These are phyloP conservation scores for Pygathrix nemaeus DNA, from an alignment of 2,113 vertebrate species.

Conservation along the genomic window DNA sequence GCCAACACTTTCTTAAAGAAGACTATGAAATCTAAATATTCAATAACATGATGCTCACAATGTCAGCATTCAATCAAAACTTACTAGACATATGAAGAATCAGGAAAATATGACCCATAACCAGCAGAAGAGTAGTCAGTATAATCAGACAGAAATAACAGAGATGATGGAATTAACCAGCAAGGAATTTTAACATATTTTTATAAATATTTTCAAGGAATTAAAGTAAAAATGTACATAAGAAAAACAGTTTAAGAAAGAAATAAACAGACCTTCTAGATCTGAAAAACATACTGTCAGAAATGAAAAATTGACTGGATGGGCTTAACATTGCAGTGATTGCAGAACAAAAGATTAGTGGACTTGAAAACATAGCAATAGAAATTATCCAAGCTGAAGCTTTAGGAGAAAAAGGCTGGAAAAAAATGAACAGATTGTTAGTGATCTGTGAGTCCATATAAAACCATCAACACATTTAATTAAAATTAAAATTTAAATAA, in stretches of 20 bases:
- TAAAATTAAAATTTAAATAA: slow-evolving; percentile 13
- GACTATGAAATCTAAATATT: not conserved
- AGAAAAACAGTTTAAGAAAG: slow-evolving; percentile 5
- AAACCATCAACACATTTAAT: not conserved
- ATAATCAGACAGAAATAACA: slow-evolving; percentile 9
- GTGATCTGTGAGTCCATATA: not conserved
- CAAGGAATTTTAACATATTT: slow-evolving; percentile 1
- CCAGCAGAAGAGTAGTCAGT: not conserved
- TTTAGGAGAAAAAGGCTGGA: not conserved
- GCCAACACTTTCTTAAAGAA: not conserved
- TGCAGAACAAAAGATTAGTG: not conserved
- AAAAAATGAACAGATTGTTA: not conserved
- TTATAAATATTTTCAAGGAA: slow-evolving; percentile 33
- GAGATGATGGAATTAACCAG: not conserved
- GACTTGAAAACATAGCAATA: not conserved
- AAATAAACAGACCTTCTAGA: not conserved
- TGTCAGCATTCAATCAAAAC: not conserved
- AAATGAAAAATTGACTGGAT: not conserved
- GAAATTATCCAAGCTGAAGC: not conserved
- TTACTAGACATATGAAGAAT: not conserved
- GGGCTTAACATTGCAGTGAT: not conserved
- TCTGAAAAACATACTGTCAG: slow-evolving; percentile 4
- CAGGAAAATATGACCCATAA: not conserved
- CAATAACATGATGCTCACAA: not conserved
- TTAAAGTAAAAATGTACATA: slow-evolving; percentile 12